A percentile compares a stretch with the other conserved stretches of the same genome.
Evolutionary conservation across 2,888 invertebrate genomes (phyloP).

Genomic region (Blastobasis adustella): DNA sequence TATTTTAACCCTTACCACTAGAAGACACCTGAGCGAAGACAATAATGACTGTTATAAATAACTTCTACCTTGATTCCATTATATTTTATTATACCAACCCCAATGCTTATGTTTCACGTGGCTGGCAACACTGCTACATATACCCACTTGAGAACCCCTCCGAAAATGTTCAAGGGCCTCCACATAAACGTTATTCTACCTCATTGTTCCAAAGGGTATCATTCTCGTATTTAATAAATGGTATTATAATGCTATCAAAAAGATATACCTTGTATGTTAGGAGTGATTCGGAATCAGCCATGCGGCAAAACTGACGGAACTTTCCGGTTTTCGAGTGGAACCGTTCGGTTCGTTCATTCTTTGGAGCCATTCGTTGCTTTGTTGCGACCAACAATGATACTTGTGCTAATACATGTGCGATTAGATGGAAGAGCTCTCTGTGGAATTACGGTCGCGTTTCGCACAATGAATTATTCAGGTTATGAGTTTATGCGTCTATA

Average conservation of each 20-base stretch:
- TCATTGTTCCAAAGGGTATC: slow-evolving; percentile 29
- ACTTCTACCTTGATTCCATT: too few relatives aligned
- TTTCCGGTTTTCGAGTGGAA: slow-evolving; percentile 68
- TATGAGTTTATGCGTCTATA: too few relatives aligned
- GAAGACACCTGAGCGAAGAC: too few relatives aligned
- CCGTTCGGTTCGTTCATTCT: slow-evolving; percentile 23
- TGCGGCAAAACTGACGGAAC: slow-evolving; percentile 61
- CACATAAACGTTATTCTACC: slow-evolving; percentile 24
- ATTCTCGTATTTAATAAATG: slow-evolving; percentile 38
- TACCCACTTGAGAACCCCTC: slow-evolving; percentile 26
- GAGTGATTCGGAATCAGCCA: slow-evolving; percentile 46
- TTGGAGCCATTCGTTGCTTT: slow-evolving; percentile 10
- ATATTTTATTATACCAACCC: too few relatives aligned
- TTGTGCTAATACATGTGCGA: slow-evolving; percentile 7
- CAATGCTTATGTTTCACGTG: slow-evolving; percentile 16
- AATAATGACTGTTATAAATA: too few relatives aligned
- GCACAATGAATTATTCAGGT: slow-evolving; percentile 2
- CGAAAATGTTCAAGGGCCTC: slow-evolving; percentile 21
- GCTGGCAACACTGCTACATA: slow-evolving; percentile 13
- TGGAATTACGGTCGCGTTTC: slow-evolving; percentile 3
- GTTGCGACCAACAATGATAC: slow-evolving; percentile 10
- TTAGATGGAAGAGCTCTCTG: slow-evolving; percentile 1
- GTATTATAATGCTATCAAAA: slow-evolving; percentile 65
- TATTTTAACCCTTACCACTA: too few relatives aligned
- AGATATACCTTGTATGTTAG: slow-evolving; percentile 60